Conservation (phyloP, 1,140 invertebrate species). For the Sycophila sp. region DNA sequence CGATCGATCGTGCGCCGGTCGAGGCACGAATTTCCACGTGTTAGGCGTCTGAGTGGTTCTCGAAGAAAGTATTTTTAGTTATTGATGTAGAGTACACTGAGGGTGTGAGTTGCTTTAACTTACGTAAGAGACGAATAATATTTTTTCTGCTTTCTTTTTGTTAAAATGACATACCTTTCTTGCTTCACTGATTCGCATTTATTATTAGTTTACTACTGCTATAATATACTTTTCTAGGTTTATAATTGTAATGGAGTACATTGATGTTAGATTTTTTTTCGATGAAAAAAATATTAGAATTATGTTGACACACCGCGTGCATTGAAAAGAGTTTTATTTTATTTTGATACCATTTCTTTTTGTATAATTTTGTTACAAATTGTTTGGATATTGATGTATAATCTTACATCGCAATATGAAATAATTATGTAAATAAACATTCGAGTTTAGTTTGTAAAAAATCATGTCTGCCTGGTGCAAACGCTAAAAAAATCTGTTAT, state of each 20-base stretch:
- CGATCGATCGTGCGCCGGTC: too few species aligned
- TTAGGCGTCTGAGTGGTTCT: too few species aligned
- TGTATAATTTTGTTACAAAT: background rate
- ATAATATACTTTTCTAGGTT: background rate
- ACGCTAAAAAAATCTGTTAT: background rate
- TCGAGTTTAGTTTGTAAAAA: constrained; percentile 25
- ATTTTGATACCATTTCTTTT: constrained; percentile 1
- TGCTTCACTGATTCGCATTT: background rate
- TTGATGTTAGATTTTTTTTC: too few species aligned
- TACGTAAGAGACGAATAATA: too few species aligned
- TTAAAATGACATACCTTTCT: background rate
- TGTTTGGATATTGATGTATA: background rate
- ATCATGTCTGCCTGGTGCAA: constrained; percentile 37
- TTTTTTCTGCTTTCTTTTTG: too few species aligned
- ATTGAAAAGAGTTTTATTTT: background rate
- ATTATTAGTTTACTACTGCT: background rate
- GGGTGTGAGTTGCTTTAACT: too few species aligned
- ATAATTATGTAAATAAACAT: constrained; percentile 10
- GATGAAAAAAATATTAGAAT: too few species aligned
- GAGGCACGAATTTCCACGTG: too few species aligned
- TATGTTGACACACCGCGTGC: background rate
- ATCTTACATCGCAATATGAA: background rate
- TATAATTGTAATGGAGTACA: too few species aligned
- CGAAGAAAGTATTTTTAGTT: too few species aligned
- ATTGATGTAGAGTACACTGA: too few species aligned